Evolutionary conservation across 2,113 vertebrate species (phyloP), one percentile per base, ranked within the genome.

Genomic region (Theristicus caerulescens): DNA sequence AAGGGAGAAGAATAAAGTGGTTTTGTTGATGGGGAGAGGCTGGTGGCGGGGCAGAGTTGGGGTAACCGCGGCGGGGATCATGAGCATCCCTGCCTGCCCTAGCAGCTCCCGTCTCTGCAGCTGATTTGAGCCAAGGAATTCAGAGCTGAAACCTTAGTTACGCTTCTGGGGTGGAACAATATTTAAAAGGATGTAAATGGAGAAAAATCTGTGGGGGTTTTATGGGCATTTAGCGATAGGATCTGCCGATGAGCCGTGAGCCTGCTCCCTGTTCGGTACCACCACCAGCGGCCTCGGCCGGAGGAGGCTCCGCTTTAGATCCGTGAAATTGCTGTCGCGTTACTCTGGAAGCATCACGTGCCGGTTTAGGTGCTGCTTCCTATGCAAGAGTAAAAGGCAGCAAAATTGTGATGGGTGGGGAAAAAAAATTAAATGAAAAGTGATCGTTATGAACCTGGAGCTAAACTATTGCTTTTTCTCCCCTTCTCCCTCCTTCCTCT

Each of bases 401-500:
- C 42, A 0, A 18, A 38, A 46, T 20, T 10, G 21, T 7, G 2
- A 16, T 1, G 14, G 78, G 17, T 6, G 34, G 67, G 51, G 36
- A 8, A 10, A 13, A 15, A 8, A 2, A 12, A 26, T 31, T 12
- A 55, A 38, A 10, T 77, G 83, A 81, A 57, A 81, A 89, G 73
- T 29, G 46, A 32, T 70, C 52, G 3, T 54, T 44, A 14, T 85
- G 52, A 84, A 80, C 52, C 72, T 87, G 91, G 85, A 96, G 97
- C 97, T 98, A 98, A 98, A 98, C 94, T 97, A 90, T 95, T 97
- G 95, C 96, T 98, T 97, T 98, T 98, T 98, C 95, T 98, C 96
- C 97, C 92, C 94, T 81, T 94, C 87, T 88, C 94, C 93, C 80
- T 88, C 83, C 93, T 86, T 95, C 95, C 61, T 86, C 52, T 91